Base-by-base conservation (phyloP, 1,140 invertebrate genomes). In the Cylas formicarius region DNA sequence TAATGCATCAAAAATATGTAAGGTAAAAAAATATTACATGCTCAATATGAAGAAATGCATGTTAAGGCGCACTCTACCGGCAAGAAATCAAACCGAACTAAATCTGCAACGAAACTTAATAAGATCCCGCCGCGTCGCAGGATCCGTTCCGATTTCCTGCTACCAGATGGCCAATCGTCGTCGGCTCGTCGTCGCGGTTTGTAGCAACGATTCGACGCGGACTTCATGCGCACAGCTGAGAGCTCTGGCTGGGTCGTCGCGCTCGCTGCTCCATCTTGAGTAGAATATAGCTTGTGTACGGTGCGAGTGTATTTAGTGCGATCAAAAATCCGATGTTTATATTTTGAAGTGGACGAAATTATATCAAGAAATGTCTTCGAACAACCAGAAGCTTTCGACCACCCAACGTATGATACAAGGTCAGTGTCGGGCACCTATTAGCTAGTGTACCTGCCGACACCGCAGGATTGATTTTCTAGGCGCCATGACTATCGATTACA, bases 401-500 rank as follows among this genome's bases (percentile, higher is more conserved):
- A 66, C 64, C 46, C 62, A 65, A 62, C 64, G 64, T 56, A 66
- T 65, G 63, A 65, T 66, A 66, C 59, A 65, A 66, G 64, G 64
- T 66, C 57, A 65, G 63, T 65, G 60, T 36, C 45, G 33, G 36
- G 44, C 33, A 13, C 31, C 21, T 24, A 39, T 41, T 53, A 23
- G 37, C 21, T 34, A 18, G 22, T 14, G 10, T 35, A 13, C 29
- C 22, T 40, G 40, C 28, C n/a, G n/a, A n/a, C 46, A 33, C 31
- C 32, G 52, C 56, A 47, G 56, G 59, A 66, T 66, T 66, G 64
- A 66, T 66, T 66, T 65, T 66, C 61, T 56, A 58, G 64, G 59
- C 67, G 65, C 65, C 65, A 67, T 67, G 63, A 65, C 60, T 67
- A 67, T 68, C 56, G 65, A 67, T 67, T 65, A 56, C 49, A 51